These are phyloP conservation scores for Archivesica marissinica DNA, from an alignment of 1,140 invertebrate species.

Conservation along the genomic window DNA sequence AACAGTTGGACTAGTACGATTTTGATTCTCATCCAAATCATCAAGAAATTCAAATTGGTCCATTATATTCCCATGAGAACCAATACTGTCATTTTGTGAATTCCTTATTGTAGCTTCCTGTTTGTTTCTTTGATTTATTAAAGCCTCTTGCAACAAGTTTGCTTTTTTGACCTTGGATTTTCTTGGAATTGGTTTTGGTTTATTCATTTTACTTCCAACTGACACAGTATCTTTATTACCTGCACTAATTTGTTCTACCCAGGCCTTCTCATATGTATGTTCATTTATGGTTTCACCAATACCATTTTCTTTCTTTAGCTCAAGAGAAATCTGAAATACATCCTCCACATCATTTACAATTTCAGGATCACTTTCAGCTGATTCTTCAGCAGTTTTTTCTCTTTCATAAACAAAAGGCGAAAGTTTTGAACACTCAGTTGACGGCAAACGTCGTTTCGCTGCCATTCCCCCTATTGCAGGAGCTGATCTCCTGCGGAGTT, in stretches of 20 bases:
- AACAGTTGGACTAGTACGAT: constrained; percentile 64
- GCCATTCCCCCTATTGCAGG: constrained; percentile 57
- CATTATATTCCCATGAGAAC: constrained; percentile 24
- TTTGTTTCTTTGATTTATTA: constrained; percentile 37
- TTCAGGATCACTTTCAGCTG: background rate
- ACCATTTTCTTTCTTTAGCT: constrained; percentile 8
- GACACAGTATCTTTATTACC: background rate
- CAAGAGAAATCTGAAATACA: constrained; percentile 59
- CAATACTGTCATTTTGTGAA: background rate
- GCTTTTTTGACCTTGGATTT: constrained; percentile 27
- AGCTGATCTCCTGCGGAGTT: constrained; percentile 65
- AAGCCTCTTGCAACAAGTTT: constrained; percentile 43
- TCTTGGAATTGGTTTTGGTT: constrained; percentile 45
- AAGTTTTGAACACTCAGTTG: constrained; percentile 50
- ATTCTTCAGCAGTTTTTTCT: constrained; percentile 17
- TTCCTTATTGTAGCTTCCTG: constrained; percentile 21
- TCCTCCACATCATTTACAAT: constrained; percentile 18
- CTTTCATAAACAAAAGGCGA: constrained; percentile 60
- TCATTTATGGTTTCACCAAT: background rate
- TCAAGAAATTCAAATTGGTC: constrained; percentile 70
- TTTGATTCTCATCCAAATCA: constrained; percentile 60
- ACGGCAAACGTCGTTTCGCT: constrained; percentile 47
- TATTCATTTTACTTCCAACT: background rate
- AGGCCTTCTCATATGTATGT: constrained; percentile 40
- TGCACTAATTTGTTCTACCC: constrained; percentile 25